Conservation (phyloP, 2,888 invertebrate genomes). For the Hirtodrosophila alboralis region DNA sequence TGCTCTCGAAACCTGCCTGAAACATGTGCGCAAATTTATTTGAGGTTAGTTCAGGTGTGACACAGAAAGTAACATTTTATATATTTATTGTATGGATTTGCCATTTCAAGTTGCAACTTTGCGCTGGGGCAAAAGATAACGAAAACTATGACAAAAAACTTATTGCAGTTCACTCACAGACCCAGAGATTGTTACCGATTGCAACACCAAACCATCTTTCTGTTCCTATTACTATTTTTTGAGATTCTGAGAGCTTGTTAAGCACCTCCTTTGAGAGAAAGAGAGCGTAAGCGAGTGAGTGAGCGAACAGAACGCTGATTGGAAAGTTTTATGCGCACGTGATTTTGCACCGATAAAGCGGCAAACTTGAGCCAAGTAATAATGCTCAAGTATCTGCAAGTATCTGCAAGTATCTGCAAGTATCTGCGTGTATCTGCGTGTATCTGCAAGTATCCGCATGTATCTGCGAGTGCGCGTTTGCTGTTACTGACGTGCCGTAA, state of each 20-base stretch:
- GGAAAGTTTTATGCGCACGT: slow-evolving; percentile 78
- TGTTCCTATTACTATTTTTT: slow-evolving; percentile 28
- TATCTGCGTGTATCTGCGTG: neutral
- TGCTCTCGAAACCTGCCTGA: slow-evolving; percentile 45
- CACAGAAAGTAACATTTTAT: slow-evolving; percentile 76
- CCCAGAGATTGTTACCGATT: too few relatives aligned
- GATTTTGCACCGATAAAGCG: slow-evolving; percentile 65
- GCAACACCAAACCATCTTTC: too few relatives aligned
- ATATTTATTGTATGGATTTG: slow-evolving; percentile 79
- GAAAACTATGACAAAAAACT: slow-evolving; percentile 68
- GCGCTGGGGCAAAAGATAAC: slow-evolving; percentile 59
- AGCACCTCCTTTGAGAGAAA: slow-evolving; percentile 52
- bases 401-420: slow-evolving; percentile 20
- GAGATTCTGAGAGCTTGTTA: slow-evolving; percentile 72
- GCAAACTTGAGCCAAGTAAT: slow-evolving; percentile 38
- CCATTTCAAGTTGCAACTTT: slow-evolving; percentile 73
- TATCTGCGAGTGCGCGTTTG: slow-evolving; percentile 30
- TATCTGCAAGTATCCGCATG: slow-evolving; percentile 13
- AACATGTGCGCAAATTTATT: slow-evolving; percentile 78
- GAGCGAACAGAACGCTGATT: slow-evolving; percentile 54
- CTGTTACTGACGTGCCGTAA: slow-evolving; percentile 55
- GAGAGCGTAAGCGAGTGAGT: neutral
- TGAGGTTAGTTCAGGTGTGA: slow-evolving; percentile 80
- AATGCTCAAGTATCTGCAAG: slow-evolving; percentile 25
- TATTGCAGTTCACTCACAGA: slow-evolving; percentile 58